Evolutionary conservation across 2,888 invertebrate species (phyloP).

Genomic region (Xestia c-nigrum): DNA sequence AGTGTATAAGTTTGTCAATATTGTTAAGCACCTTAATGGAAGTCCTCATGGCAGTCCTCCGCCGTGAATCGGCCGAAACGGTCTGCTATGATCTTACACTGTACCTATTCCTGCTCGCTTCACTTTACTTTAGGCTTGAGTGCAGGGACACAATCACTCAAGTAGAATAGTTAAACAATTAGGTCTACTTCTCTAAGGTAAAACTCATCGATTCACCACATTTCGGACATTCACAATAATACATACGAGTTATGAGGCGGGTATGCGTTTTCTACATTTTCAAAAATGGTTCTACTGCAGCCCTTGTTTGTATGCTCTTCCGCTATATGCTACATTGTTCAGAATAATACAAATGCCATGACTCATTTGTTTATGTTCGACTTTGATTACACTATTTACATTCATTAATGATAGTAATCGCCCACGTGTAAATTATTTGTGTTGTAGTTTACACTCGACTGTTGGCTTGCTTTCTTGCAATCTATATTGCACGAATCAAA

Average conservation of each 20-base stretch:
- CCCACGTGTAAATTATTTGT: constrained; percentile 6
- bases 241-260: neutral
- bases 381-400: constrained; percentile 16
- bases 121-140: too few species aligned
- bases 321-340: neutral
- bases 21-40: too few species aligned
- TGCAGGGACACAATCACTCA: too few species aligned
- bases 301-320: neutral
- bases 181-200: neutral
- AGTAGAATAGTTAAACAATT: too few species aligned
- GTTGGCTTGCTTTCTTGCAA: constrained; percentile 13
- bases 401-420: neutral
- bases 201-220: neutral
- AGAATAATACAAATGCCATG: constrained; percentile 11
- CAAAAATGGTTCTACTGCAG: constrained; percentile 7
- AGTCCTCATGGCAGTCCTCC: too few species aligned
- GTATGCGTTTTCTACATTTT: neutral
- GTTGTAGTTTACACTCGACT: neutral
- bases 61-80: too few species aligned
- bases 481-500: neutral
- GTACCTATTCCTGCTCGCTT: too few species aligned
- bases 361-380: constrained; percentile 28
- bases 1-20: too few species aligned
- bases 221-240: neutral
- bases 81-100: too few species aligned